Evolutionary conservation across 2,797 vertebrate species (phyloP), one percentile per base, ranked within the genome.

Genomic region (Scleropages formosus): DNA sequence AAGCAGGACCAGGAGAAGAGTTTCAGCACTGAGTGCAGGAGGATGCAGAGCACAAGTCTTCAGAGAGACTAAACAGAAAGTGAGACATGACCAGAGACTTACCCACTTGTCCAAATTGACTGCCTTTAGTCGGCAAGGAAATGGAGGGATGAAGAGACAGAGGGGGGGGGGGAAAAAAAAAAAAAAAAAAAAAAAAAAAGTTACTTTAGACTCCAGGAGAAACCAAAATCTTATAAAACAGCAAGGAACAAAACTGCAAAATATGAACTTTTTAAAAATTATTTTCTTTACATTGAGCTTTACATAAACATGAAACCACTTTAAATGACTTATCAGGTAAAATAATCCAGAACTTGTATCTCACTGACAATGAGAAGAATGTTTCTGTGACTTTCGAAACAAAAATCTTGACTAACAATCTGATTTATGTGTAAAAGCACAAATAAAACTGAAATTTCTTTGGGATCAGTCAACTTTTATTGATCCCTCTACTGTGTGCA

Each of bases 101-200:
- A 94, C 93, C 93, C 92, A 93, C 88, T 92, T 93, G 85, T 93
- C 89, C 87, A 93, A 85, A 86, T 92, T 92, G 0, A 91, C 88
- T 18, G 87, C 89, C 92, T 92, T 18, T 49, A 66, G 53, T 78
- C 46, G 67, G n/a, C n/a, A 78, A 77, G 3, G 65, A 77, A 68
- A 31, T 20, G 62, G 63, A 66, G 76, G 9, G 72, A 46, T 8
- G 10, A 69, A 76, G 73, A 61, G 61, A 64, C 69, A 78, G 58
- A 79, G 75, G 73, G 26, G 82, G 63, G n/a, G n/a, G n/a, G n/a
- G n/a, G n/a, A n/a, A n/a, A n/a, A n/a, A n/a, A n/a, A n/a, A n/a
- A n/a, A n/a, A n/a, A n/a, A n/a, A n/a, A n/a, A n/a, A n/a, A 74
- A 27, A 69, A 46, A 78, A 80, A 47, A 75, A 44, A 58, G 51